These are phyloP conservation scores for Hyles vespertilio DNA, from an alignment of 1,140 invertebrate species.

Conservation along the genomic window DNA sequence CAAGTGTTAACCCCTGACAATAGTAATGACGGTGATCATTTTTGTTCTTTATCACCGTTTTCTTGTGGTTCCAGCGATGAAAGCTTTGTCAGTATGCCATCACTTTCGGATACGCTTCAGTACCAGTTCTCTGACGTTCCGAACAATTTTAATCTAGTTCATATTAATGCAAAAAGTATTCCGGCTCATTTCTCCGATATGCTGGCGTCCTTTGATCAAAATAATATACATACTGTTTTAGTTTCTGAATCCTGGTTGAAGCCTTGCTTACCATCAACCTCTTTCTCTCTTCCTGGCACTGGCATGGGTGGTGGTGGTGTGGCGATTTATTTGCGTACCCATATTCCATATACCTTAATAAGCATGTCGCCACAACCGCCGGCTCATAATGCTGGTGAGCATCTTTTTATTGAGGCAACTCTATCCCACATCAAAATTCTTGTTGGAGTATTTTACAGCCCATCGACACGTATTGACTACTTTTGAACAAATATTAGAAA, in stretches of 20 bases:
- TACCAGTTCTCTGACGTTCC: no score
- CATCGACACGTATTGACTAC: slow-evolving; percentile 7
- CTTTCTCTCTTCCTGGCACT: slow-evolving; percentile 4
- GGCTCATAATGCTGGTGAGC: background rate
- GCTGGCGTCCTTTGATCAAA: slow-evolving; percentile 2
- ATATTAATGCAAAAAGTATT: no score
- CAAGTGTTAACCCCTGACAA: no score
- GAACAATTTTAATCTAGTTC: no score
- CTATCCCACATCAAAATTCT: background rate
- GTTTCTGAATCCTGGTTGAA: slow-evolving; percentile 9
- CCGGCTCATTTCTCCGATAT: slow-evolving; percentile 8
- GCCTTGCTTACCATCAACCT: slow-evolving; percentile 7
- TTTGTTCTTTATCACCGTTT: no score
- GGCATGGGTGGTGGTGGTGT: slow-evolving; percentile 7
- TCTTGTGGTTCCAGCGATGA: no score
- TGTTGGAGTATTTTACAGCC: slow-evolving; percentile 6
- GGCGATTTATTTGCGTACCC: slow-evolving; percentile 8
- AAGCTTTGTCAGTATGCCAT: no score
- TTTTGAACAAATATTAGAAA: slow-evolving; percentile 7
- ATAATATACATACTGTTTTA: slow-evolving; percentile 5
- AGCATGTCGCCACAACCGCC: background rate
- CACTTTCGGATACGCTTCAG: no score
- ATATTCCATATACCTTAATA: slow-evolving; percentile 1
- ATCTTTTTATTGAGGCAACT: background rate
- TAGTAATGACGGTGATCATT: no score